phyloP scores from a whole-genome alignment of 2,888 invertebrate species.

The Orthonychiurus folsomi region DNA sequence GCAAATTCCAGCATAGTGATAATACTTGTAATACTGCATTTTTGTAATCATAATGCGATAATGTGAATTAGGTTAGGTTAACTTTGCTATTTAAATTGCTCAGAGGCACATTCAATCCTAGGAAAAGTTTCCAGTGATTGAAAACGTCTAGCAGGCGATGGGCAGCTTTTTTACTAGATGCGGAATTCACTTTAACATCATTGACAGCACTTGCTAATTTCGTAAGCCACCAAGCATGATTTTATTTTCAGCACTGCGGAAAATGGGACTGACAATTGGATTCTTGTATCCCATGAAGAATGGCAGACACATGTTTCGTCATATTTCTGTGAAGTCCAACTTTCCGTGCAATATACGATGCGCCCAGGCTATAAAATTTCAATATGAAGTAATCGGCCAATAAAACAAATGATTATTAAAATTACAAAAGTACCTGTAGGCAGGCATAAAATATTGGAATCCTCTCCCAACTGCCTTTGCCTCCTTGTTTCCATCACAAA shows the following conservation, averaged over 20 bases:
- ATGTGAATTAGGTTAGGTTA: too few relatives aligned
- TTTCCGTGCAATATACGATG: slow-evolving; percentile 29
- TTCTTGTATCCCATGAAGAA: slow-evolving; percentile 30
- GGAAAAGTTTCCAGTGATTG: too few relatives aligned
- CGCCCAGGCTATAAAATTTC: slow-evolving; percentile 23
- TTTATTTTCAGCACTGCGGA: slow-evolving; percentile 34
- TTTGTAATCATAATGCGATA: too few relatives aligned
- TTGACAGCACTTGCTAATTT: too few relatives aligned
- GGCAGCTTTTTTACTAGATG: too few relatives aligned
- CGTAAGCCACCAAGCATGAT: too few relatives aligned
- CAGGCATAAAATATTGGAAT: slow-evolving; percentile 32
- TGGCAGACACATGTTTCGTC: slow-evolving; percentile 30
- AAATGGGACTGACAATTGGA: slow-evolving; percentile 31
- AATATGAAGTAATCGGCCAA: neutral
- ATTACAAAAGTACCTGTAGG: slow-evolving; percentile 27
- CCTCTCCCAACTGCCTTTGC: slow-evolving; percentile 26
- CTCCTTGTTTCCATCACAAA: slow-evolving; percentile 36
- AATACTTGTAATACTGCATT: too few relatives aligned
- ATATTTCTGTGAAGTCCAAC: slow-evolving; percentile 27
- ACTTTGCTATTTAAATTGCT: too few relatives aligned
- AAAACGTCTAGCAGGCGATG: too few relatives aligned
- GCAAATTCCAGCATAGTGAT: too few relatives aligned
- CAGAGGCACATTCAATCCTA: too few relatives aligned
- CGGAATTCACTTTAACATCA: too few relatives aligned
- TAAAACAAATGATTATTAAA: slow-evolving; percentile 2